phyloP scores from a whole-genome alignment of 2,797 vertebrate species.

The Tauraco hartlaubi region DNA sequence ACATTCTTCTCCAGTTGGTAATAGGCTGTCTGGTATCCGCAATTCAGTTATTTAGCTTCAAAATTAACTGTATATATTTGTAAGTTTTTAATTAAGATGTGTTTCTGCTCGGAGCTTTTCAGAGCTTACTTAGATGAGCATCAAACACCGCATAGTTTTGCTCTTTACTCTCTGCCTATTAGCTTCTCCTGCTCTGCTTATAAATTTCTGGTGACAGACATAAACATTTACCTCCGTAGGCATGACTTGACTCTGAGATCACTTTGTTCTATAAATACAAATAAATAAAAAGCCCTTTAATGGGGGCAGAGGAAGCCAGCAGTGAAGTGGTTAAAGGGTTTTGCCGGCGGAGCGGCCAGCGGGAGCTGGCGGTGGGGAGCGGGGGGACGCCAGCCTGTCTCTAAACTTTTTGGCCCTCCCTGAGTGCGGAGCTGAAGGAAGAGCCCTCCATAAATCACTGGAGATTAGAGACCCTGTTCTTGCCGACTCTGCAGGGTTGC shows the following conservation, averaged over 20 bases:
- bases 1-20: constrained; percentile 54
- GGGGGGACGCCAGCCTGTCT: constrained; percentile 96
- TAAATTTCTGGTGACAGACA: constrained; percentile 70
- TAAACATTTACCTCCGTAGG: constrained; percentile 72
- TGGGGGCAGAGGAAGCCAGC: constrained; percentile 62
- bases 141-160: constrained; percentile 30
- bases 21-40: constrained; percentile 61
- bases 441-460: constrained; percentile 97
- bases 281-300: constrained; percentile 71
- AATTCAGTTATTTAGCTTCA: constrained; percentile 71
- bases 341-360: constrained; percentile 81
- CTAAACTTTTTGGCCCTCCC: constrained; percentile 94
- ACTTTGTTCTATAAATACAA: constrained; percentile 75
- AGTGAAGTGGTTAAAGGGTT: constrained; percentile 82
- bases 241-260: constrained; percentile 75
- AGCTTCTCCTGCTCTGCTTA: constrained; percentile 70
- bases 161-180: constrained; percentile 48
- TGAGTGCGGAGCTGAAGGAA: constrained; percentile 90
- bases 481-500: constrained; percentile 88
- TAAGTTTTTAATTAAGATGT: constrained; percentile 56
- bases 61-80: constrained; percentile 76
- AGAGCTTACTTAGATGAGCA: constrained; percentile 57
- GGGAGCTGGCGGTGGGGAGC: constrained; percentile 85
- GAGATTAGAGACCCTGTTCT: constrained; percentile 98
- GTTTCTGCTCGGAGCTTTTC: constrained; percentile 53